Base-by-base conservation (phyloP, 2,888 invertebrate genomes). In the Mesoligia furuncula region DNA sequence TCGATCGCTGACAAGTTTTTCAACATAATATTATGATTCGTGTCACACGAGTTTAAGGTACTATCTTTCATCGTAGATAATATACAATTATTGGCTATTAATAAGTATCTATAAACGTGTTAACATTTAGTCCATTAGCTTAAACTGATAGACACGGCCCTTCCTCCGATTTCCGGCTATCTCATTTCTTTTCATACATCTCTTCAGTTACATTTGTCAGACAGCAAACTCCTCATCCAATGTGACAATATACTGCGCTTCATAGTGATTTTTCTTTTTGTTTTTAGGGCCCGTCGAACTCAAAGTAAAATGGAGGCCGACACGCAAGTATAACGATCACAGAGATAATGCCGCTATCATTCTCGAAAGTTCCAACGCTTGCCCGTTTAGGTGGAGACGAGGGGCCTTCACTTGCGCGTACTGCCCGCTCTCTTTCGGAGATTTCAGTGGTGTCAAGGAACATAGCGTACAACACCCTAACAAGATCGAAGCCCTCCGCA, bases 321-420 rank as follows among this genome's bases (percentile, higher is more conserved):
- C 89, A 87, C 93, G 94, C 91, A 94, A 93, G 93, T 95, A 90
- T 92, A 91, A 94, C 86, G 95, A 96, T 92, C 94, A 94, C 87
- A 95, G 96, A 90, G 94, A 94, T 92, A 96, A 96, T 88, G 96
- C 96, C 72, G 94, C 93, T 61, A 90, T 95, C 77, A 93, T 96
- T 75, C 89, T 96, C 78, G 94, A 95, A 88, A 94, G 90, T 89
- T 95, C 96, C 57, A 96, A 95, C 90, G 93, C 91, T 48, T 93
- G 93, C 79, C 96, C 96, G 0, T 96, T 96, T 89, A 92, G 95
- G 81, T 96, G 95, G 95, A 93, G 92, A 61, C 90, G 94, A 15
- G 96, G 96, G 0, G 85, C 91, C 6, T 96, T 95, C 84, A 90
- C 91, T 54, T 96, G 96, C 81, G 95, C 93, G 2, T 94, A 90